Percentiles rank a stretch among this genome's conserved stretches.
phyloP scores from a whole-genome alignment of 2,113 vertebrate genomes.

The Mellivora capensis region DNA sequence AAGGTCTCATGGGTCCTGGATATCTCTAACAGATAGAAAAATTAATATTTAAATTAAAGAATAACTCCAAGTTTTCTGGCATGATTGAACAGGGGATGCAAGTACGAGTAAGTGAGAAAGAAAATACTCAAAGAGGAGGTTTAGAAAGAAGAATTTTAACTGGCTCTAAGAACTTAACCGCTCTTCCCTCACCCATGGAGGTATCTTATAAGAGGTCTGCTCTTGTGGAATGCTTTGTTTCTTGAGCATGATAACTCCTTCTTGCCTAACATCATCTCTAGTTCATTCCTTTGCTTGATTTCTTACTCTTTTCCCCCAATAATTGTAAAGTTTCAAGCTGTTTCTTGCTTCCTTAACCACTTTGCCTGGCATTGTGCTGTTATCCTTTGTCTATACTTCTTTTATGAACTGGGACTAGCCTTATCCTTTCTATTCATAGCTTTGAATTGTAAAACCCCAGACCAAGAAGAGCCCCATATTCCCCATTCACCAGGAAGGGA shows the following conservation, averaged over 20 bases:
- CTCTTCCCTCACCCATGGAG: neutral
- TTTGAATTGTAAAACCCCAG: neutral
- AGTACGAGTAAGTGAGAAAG: neutral
- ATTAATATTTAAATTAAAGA: slow-evolving; percentile 1
- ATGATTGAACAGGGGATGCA: neutral
- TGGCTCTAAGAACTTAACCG: neutral
- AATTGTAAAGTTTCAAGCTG: neutral
- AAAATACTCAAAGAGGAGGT: neutral
- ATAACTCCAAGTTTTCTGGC: neutral
- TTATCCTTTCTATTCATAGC: neutral
- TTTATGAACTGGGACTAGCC: neutral
- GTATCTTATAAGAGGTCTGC: neutral
- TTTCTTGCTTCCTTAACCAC: neutral
- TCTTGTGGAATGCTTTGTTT: neutral
- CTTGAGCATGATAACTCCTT: neutral
- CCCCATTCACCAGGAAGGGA: neutral
- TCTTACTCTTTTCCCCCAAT: neutral
- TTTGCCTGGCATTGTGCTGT: neutral
- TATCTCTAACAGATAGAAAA: neutral
- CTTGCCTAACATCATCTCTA: neutral
- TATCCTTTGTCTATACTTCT: neutral
- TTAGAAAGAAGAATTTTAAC: neutral
- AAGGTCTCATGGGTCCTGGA: neutral
- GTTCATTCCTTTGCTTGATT: neutral
- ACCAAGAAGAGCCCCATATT: neutral